Percentiles rank a stretch among this genome's conserved stretches.
Conservation (phyloP, 2,888 invertebrate species). For the Caenorhabditis uteleia region DNA sequence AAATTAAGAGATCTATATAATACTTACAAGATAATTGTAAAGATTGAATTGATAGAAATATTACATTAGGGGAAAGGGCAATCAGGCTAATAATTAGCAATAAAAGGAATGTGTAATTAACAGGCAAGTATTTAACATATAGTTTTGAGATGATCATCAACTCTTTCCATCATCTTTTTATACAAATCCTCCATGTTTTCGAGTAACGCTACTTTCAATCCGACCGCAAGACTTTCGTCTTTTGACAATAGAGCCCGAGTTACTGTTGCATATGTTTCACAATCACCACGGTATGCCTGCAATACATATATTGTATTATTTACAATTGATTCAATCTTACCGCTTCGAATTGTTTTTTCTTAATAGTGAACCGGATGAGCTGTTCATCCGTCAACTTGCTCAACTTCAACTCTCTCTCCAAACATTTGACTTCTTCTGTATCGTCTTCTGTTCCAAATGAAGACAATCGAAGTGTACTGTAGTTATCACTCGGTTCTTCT, state of each 20-base stretch:
- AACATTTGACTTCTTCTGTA: constrained; percentile 16
- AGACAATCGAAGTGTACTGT: constrained; percentile 9
- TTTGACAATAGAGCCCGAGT: constrained; percentile 48
- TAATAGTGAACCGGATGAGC: constrained; percentile 34
- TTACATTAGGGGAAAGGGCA: too few species aligned
- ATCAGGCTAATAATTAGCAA: too few species aligned
- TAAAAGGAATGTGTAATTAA: background rate
- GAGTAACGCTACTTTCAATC: constrained; percentile 43
- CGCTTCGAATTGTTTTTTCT: constrained; percentile 46
- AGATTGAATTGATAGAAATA: too few species aligned
- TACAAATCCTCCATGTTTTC: constrained; percentile 50
- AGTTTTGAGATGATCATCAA: constrained; percentile 34
- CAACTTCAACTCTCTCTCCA: constrained; percentile 32
- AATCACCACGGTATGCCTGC: constrained; percentile 51
- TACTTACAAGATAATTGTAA: too few species aligned
- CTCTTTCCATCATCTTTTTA: constrained; percentile 42
- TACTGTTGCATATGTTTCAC: constrained; percentile 54
- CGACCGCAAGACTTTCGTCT: constrained; percentile 41
- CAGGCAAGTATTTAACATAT: background rate
- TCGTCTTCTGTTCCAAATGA: constrained; percentile 16
- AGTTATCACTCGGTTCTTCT: background rate
- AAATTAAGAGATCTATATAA: too few species aligned
- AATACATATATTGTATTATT: constrained; percentile 4
- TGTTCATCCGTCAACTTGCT: constrained; percentile 28
- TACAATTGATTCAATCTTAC: too few species aligned